Conservation (phyloP, 2,113 vertebrate genomes). For the Zootoca vivipara region DNA sequence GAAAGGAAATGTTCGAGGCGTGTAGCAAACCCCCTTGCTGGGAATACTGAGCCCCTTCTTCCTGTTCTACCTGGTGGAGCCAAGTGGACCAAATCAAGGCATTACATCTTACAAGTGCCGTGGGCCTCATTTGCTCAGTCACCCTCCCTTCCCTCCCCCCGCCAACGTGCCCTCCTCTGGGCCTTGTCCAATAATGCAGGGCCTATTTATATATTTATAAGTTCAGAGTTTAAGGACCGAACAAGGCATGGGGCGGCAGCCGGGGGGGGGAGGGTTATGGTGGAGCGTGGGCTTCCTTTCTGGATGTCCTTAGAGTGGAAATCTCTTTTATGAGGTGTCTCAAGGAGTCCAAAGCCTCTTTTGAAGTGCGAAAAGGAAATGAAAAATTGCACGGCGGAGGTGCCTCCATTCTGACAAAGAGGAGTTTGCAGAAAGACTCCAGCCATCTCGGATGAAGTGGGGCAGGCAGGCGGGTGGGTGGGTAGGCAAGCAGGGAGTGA, state of each 20-base stretch:
- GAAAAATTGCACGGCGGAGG: neutral
- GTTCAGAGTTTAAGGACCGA: neutral
- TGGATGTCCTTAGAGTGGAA: neutral
- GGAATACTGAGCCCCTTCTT: slow-evolving; percentile 48
- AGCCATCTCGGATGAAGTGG: neutral
- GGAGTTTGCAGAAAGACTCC: slow-evolving; percentile 4
- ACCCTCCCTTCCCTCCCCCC: neutral
- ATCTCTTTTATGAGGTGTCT: slow-evolving; percentile 18
- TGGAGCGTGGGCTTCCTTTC: slow-evolving; percentile 2
- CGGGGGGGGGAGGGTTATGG: neutral
- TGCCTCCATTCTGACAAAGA: neutral
- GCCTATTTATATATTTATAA: neutral
- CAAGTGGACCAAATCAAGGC: slow-evolving; percentile 31
- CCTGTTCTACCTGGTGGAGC: slow-evolving; percentile 32
- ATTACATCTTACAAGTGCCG: neutral
- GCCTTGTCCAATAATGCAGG: neutral
- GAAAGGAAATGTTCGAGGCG: slow-evolving; percentile 44
- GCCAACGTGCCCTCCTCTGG: neutral
- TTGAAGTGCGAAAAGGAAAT: slow-evolving; percentile 14
- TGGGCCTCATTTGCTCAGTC: neutral
- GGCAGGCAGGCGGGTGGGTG: too few relatives aligned
- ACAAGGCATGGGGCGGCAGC: neutral
- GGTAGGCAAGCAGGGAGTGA: neutral
- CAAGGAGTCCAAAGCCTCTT: slow-evolving; percentile 11
- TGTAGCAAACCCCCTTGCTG: slow-evolving; percentile 46